Evolutionary conservation across 2,113 vertebrate species (phyloP).

Genomic region (Genyomyrus donnyi): DNA sequence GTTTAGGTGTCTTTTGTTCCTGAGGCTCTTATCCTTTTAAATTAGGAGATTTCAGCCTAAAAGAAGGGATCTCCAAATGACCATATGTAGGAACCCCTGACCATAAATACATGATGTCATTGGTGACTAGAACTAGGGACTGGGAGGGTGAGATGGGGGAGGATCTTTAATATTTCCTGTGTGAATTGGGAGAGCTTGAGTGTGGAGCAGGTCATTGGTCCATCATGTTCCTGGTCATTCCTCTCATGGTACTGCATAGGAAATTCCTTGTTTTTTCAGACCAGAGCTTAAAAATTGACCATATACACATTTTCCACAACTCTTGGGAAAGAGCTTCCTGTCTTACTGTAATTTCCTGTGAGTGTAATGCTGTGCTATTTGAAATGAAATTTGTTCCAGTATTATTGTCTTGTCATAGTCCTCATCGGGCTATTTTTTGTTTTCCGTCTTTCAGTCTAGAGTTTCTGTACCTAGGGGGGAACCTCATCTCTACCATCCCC

Average conservation of each 20-base stretch:
- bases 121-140: neutral
- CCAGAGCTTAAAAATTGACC: neutral
- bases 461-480: constrained; percentile 91
- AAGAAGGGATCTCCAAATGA: neutral
- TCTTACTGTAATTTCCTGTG: neutral
- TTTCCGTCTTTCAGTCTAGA: constrained; percentile 71
- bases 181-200: neutral
- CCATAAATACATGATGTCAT: neutral
- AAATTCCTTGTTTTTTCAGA: neutral
- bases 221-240: neutral
- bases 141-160: neutral
- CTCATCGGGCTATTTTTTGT: neutral
- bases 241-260: neutral
- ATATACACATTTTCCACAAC: neutral
- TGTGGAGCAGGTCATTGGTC: neutral
- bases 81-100: neutral
- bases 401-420: neutral
- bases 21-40: neutral
- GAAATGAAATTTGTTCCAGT: neutral
- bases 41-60: neutral
- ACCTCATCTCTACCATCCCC: constrained; percentile 88
- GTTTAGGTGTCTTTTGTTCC: neutral
- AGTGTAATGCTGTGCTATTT: neutral
- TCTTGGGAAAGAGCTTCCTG: neutral
- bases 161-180: neutral